Evolutionary conservation across 2,113 vertebrate species (phyloP).

Genomic region (Mormyrus iriodes): DNA sequence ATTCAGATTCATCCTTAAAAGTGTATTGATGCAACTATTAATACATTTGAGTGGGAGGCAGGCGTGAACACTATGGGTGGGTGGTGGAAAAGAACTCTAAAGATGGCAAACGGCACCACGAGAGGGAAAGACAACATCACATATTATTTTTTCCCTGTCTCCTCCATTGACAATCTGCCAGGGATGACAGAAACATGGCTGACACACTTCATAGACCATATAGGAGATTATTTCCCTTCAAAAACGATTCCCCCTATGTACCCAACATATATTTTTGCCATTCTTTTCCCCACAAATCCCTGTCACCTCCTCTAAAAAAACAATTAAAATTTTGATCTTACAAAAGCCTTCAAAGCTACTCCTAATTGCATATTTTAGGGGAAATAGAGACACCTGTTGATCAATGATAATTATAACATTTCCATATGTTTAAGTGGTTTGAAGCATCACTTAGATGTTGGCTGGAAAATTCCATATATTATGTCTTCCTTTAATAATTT

Average conservation of each 20-base stretch:
- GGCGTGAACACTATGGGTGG: constrained; percentile 14
- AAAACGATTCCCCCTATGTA: background rate
- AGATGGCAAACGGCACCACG: constrained; percentile 38
- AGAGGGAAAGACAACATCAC: constrained; percentile 56
- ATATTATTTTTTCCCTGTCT: constrained; percentile 63
- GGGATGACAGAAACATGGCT: constrained; percentile 46
- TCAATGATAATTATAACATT: background rate
- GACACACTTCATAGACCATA: constrained; percentile 48
- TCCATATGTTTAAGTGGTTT: background rate
- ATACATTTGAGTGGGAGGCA: constrained; percentile 19
- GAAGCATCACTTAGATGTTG: background rate
- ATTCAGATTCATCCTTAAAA: constrained; percentile 21
- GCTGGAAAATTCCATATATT: background rate
- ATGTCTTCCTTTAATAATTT: background rate
- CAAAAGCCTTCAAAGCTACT: background rate
- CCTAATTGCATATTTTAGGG: background rate
- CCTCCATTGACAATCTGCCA: constrained; percentile 51
- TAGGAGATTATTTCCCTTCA: background rate
- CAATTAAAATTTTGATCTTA: background rate
- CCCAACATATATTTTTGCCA: background rate
- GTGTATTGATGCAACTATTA: constrained; percentile 47
- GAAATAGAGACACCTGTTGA: background rate
- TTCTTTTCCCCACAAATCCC: background rate
- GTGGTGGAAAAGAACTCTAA: constrained; percentile 29
- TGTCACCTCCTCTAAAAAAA: background rate